These are phyloP conservation scores for Melanotaenia maccullochi DNA, from an alignment of 2,797 vertebrate species.

Conservation along the genomic window DNA sequence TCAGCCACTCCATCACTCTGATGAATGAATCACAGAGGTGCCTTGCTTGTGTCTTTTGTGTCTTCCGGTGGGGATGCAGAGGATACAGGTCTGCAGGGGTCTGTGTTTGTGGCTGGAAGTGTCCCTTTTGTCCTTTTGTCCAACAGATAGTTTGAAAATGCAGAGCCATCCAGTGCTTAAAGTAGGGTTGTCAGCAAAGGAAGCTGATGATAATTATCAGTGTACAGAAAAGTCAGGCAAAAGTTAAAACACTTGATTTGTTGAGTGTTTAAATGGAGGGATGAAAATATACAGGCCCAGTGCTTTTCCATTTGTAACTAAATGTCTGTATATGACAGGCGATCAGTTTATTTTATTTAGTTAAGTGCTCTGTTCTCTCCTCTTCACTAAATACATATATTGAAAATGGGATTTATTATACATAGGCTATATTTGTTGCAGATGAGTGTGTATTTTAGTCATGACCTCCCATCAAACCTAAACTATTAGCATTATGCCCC, in stretches of 20 bases:
- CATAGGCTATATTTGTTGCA: slow-evolving; percentile 28
- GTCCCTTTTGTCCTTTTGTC: not conserved
- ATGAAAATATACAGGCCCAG: not conserved
- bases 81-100: not conserved
- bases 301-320: not conserved
- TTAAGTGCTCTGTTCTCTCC: not conserved
- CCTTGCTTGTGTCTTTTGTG: slow-evolving; percentile 35
- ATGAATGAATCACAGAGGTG: slow-evolving; percentile 31
- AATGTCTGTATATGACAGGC: not conserved
- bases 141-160: not conserved
- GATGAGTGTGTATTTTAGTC: slow-evolving; percentile 26
- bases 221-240: no score
- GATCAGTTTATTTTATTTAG: not conserved
- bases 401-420: slow-evolving; percentile 42
- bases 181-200: not conserved
- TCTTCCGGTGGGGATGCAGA: slow-evolving; percentile 21
- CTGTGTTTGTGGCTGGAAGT: slow-evolving; percentile 1
- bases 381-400: not conserved
- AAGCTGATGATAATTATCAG: not conserved
- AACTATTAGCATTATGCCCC: slow-evolving; percentile 30
- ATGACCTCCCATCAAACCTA: slow-evolving; percentile 20
- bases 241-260: no score
- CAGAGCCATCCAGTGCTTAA: not conserved
- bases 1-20: slow-evolving; percentile 48
- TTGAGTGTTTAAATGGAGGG: slow-evolving; percentile 5